A percentile compares a stretch with the other conserved stretches of the same genome.
Conservation (phyloP, 1,140 invertebrate species). For the Pissodes strobi region DNA sequence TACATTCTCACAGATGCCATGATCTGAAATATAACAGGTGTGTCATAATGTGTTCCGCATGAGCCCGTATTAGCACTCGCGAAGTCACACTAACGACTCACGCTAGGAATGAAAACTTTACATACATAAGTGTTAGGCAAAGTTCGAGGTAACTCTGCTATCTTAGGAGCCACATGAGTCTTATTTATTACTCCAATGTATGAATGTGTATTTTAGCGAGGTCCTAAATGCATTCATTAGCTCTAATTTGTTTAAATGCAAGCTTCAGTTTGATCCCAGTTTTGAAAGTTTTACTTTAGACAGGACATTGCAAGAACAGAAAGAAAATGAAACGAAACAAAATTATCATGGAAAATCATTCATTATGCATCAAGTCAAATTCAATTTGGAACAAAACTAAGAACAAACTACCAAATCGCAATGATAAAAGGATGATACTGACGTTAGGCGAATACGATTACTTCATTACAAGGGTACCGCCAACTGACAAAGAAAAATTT, state of each 20-base stretch:
- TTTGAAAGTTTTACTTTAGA: no score
- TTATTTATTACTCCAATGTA: conserved; percentile 23
- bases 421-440: no score
- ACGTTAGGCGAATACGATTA: no score
- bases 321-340: no score
- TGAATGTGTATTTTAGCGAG: conserved; percentile 13
- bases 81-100: conserved; percentile 17
- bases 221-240: conserved; percentile 4
- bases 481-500: no score
- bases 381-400: no score
- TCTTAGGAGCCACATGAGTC: conserved; percentile 17
- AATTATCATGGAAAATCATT: no score
- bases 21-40: conserved; percentile 10
- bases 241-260: conserved; percentile 16
- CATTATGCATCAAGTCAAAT: no score
- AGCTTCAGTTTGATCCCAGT: not conserved
- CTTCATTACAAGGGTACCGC: no score
- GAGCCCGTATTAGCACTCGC: conserved; percentile 8
- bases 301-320: no score
- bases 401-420: no score
- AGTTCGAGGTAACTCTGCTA: conserved; percentile 21
- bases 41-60: conserved; percentile 13
- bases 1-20: not conserved
- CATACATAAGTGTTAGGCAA: conserved; percentile 22
- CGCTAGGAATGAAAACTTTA: conserved; percentile 9